Evolutionary conservation across 2,888 invertebrate species (phyloP), one percentile per base, ranked within the genome.

Genomic region (Anaspis maculata): DNA sequence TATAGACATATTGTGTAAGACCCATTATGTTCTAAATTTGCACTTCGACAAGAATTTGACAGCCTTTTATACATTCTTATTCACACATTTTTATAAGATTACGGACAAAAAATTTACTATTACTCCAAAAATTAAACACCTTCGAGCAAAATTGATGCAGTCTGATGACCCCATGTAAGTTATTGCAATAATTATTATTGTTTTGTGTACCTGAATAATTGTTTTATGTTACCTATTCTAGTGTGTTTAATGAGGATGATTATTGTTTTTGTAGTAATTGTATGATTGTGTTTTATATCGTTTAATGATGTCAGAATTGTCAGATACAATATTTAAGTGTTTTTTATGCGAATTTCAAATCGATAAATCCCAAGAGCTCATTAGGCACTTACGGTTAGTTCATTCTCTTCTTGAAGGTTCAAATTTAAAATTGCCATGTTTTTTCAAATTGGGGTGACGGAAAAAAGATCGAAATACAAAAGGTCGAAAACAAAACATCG

Each of bases 21-120:
- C 15, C 4, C 22, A 35, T 16, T 33, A 19, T 22, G 34, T 34
- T 3, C 31, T 34, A 10, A 23, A 34, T 34, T 11, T 25, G 13
- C n/a, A 36, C 3, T 34, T 14, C 21, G 35, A 34, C 7, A 21
- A 6, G n/a, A 14, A 10, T 9, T 13, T 34, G 11, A 15, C 16
- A 11, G 23, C 13, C 5, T 34, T 34, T 13, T 34, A n/a, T 16
- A 12, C 5, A 15, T 34, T 34, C 19, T 15, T 34, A 9, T 6
- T 24, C 13, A 7, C 13, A 33, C 13, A 23, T 36, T 34, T 35
- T 34, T 34, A 34, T 14, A 34, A 34, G 12, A 36, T 34, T n/a
- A 15, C 33, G 3, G 15, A 22, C 7, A 4, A 9, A n/a, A 36
- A 35, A 21, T n/a, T 10, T 12, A 13, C 13, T 5, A 33, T 23